Evolutionary conservation across 2,888 invertebrate species (phyloP), one percentile per base, ranked within the genome.

Genomic region (Cheilosia soror): DNA sequence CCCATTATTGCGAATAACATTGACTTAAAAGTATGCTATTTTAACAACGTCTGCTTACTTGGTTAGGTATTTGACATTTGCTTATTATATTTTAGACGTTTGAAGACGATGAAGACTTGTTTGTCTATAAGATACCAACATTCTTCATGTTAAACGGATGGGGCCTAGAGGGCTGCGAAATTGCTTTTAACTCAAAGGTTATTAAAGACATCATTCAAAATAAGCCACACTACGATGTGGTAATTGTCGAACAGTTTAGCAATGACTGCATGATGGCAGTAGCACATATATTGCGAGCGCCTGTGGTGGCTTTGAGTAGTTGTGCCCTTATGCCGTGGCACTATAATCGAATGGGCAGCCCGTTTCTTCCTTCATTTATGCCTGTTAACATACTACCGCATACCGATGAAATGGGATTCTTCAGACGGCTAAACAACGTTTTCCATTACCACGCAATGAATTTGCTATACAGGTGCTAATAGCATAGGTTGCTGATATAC

Each of bases 171-270:
- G 87, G 89, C 51, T 91, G 91, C 63, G 81, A 89, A 37, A 86
- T 81, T 27, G 89, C 89, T 0, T 47, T 91, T 9, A 88, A 89
- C 9, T 90, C 92, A 2, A 87, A 90, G 0, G 87, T 88, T 20
- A 88, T 90, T 9, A 77, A 82, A 6, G 79, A 88, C 15, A 76
- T 90, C 2, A 77, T 90, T 4, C 78, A 63, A 5, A 87, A 87
- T 20, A 92, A 93, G 87, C 90, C 92, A 1, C 93, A 93, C 57
- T 96, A 94, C 87, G 96, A 96, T 90, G 89, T 96, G 0, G 92
- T 95, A 5, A 90, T 96, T 0, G 92, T 94, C 25, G 96, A 96
- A 90, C 93, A 94, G 63, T 96, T 96, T 89, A 95, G 95, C 88
- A 94, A 94, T 73, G 95, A 96, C 88, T 96, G 96, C 89, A 94